Percentiles rank a stretch among this genome's conserved stretches.
Conservation (phyloP, 2,113 vertebrate genomes). For the Natator depressus region DNA sequence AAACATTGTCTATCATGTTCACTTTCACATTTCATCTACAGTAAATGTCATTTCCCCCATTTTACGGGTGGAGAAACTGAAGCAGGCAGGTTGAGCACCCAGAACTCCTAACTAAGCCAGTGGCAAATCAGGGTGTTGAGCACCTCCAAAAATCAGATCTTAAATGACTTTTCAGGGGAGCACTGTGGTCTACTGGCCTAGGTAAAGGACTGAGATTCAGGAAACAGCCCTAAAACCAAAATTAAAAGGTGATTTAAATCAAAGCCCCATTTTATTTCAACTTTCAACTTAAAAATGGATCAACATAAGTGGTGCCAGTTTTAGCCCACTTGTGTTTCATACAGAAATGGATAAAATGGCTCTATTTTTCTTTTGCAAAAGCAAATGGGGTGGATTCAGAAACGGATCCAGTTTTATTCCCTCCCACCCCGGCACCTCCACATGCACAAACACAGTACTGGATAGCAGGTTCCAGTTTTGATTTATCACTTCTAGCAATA, state of each 20-base stretch:
- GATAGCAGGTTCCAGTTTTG: neutral
- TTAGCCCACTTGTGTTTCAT: neutral
- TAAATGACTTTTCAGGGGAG: neutral
- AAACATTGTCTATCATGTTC: neutral
- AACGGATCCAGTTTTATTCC: neutral
- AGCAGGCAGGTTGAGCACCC: neutral
- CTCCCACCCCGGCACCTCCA: neutral
- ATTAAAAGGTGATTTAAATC: neutral
- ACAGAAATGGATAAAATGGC: neutral
- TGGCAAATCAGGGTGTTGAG: rapidly evolving
- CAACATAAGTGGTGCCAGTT: neutral
- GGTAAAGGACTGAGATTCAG: neutral
- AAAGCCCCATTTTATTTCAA: neutral
- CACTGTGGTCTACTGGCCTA: neutral
- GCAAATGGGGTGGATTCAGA: neutral
- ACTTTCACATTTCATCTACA: neutral
- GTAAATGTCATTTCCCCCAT: neutral
- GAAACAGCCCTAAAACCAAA: neutral
- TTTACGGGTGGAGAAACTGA: neutral
- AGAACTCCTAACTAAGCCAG: neutral
- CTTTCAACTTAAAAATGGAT: neutral
- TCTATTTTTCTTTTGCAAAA: neutral
- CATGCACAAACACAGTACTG: neutral
- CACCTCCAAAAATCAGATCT: neutral
- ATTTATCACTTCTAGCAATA: neutral